Conservation (phyloP, 2,888 invertebrate species). For the Calameuta filiformis region DNA sequence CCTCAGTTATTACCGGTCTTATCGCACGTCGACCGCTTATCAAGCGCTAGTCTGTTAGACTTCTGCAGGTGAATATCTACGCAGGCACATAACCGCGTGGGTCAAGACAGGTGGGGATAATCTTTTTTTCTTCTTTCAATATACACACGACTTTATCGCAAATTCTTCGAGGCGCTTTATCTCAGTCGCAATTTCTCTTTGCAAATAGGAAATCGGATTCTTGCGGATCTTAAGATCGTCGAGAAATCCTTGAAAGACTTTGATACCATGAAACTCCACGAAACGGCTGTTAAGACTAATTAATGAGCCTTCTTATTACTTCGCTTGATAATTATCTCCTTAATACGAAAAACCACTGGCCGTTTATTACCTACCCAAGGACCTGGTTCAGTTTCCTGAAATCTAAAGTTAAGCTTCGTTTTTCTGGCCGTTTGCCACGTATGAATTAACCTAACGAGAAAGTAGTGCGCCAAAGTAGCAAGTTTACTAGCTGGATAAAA, state of each 20-base stretch:
- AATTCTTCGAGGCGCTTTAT: slow-evolving; percentile 36
- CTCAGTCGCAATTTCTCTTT: slow-evolving; percentile 14
- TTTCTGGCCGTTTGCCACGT: slow-evolving; percentile 40
- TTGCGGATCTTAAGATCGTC: not conserved
- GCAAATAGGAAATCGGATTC: not conserved
- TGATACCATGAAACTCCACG: not conserved
- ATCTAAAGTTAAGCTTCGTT: not conserved
- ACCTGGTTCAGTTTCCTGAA: not conserved
- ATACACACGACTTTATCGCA: slow-evolving; percentile 29
- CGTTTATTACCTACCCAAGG: not conserved
- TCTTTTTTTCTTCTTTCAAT: slow-evolving; percentile 17
- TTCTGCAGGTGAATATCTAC: slow-evolving; percentile 43
- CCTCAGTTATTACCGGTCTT: slow-evolving; percentile 40
- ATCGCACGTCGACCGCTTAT: slow-evolving; percentile 51
- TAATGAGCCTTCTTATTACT: not conserved
- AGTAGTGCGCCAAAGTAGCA: slow-evolving; percentile 1
- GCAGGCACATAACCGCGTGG: not conserved
- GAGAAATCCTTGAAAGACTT: not conserved
- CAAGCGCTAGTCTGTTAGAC: slow-evolving; percentile 49
- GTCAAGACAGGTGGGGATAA: not conserved
- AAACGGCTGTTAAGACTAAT: not conserved
- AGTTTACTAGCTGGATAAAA: not conserved
- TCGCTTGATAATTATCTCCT: not conserved
- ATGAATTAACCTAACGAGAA: slow-evolving; percentile 52
- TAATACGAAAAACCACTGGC: not conserved